Evolutionary conservation across 2,888 invertebrate species (phyloP), one percentile per base, ranked within the genome.

Genomic region (Helleia helle): DNA sequence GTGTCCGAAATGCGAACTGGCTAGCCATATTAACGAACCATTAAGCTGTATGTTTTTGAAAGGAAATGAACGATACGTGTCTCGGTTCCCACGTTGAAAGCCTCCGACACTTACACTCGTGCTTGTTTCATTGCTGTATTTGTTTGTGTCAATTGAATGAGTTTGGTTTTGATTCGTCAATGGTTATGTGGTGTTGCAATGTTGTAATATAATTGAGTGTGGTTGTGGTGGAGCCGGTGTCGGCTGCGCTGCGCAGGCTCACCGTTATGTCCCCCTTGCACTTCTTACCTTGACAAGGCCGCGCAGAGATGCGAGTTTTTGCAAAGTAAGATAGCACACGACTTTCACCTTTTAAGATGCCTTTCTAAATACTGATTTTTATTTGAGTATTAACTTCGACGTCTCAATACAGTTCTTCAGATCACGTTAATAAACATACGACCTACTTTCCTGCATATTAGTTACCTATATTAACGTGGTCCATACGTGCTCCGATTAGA

Each of bases 211-310:
- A 48, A 52, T 59, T 55, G 52, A 55, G 49, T 45, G 51, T 42
- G 46, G 56, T 56, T 59, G 62, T 58, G 51, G n/a, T n/a, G 56
- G 50, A 55, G 61, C 58, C 65, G 64, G 65, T 65, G 71, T 22
- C 39, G 29, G n/a, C n/a, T 18, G 28, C 56, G 57, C 54, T 42
- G 52, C 51, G 65, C 65, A 58, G 55, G 59, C 50, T 50, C 58
- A 60, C 74, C 84, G 83, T 83, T 83, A 83, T 57, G 79, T 71
- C 80, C 80, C 76, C 73, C 70, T 74, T 79, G 77, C 75, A 74
- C 61, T 83, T 71, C 61, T 83, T 71, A 83, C 83, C 83, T 83
- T 83, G 83, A 70, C 84, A 84, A 84, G 84, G 84, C 83, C 83
- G 80, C 70, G 49, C 43, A 51, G 68, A 71, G 80, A 75, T 74